Percentiles rank a stretch among this genome's conserved stretches.
Evolutionary conservation across 1,140 invertebrate genomes (phyloP).

Genomic region (Panonychus citri): DNA sequence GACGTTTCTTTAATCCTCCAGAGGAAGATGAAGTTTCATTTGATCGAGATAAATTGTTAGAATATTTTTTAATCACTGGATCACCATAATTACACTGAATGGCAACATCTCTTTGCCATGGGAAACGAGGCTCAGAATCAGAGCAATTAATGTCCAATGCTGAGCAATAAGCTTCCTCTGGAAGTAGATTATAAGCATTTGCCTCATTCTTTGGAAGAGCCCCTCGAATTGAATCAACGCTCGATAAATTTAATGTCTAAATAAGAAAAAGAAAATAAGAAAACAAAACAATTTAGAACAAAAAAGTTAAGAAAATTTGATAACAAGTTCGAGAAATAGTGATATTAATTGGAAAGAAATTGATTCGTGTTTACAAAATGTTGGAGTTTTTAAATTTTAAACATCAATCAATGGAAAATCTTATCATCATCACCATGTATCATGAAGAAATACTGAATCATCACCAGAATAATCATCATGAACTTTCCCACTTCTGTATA

Average conservation of each 20-base stretch:
- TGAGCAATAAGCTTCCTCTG: constrained; percentile 16
- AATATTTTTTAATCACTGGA: neutral
- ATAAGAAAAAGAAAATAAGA: neutral
- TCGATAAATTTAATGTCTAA: neutral
- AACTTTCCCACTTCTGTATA: too few species aligned
- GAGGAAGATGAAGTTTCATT: neutral
- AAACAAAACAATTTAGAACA: neutral
- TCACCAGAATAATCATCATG: too few species aligned
- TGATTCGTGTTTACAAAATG: too few species aligned
- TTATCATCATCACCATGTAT: too few species aligned
- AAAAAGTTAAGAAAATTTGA: too few species aligned
- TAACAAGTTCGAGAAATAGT: too few species aligned
- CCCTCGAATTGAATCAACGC: constrained; percentile 1
- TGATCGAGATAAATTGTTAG: neutral
- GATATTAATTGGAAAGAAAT: too few species aligned
- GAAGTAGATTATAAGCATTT: constrained; percentile 11
- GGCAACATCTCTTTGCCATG: constrained; percentile 23
- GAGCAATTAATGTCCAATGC: constrained; percentile 21
- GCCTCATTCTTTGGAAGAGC: constrained; percentile 1
- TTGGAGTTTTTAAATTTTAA: too few species aligned
- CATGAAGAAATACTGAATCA: too few species aligned
- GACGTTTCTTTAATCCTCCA: neutral
- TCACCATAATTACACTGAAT: constrained; percentile 19
- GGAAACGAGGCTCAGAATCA: constrained; percentile 19
- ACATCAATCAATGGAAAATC: too few species aligned